Evolutionary conservation across 2,113 vertebrate species (phyloP), one percentile per base, ranked within the genome.

Genomic region (Heterotilapia buettikoferi): DNA sequence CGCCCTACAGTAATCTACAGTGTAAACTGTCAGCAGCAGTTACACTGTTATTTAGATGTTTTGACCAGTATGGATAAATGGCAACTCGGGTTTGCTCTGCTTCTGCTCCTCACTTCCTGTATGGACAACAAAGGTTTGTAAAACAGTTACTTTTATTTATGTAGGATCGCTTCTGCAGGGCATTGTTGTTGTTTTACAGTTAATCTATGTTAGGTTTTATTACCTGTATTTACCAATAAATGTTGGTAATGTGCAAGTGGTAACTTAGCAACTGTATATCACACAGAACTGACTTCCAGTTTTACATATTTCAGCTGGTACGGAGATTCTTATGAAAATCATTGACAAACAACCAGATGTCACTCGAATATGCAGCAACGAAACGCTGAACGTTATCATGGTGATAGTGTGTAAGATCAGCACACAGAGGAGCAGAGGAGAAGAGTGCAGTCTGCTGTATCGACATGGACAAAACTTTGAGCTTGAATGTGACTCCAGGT

Each of bases 141-240:
- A 18, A 76, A 50, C 4, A 50, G 9, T 24, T 21, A 5, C 33
- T 68, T 8, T 68, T 40, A 43, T 11, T 26, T 26, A 26, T 47
- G 14, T 47, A 47, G 21, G 8, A 73, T 45, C 0, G 0, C 0
- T 43, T 43, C 26, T 45, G 13, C 6, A 45, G 8, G 2, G 0
- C 40, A 2, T 45, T 43, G n/a, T 26, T 73, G 68, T 73, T 73
- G 21, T 26, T 73, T 26, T 0, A 18, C 3, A 16, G 68, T 73
- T 43, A 43, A 71, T 40, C 1, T 16, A 0, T 40, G 2, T 71
- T 9, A 3, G n/a, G 5, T 71, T 24, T 24, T 16, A 68, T 21
- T 1, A 9, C 19, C 6, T 68, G 0, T 21, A 66, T 66, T 66
- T 66, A n/a, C 2, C 31, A 38, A 1, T 66, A 66, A 66, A 66